These are phyloP conservation scores for Scylla paramamosain DNA, from an alignment of 1,140 invertebrate species.

Conservation along the genomic window DNA sequence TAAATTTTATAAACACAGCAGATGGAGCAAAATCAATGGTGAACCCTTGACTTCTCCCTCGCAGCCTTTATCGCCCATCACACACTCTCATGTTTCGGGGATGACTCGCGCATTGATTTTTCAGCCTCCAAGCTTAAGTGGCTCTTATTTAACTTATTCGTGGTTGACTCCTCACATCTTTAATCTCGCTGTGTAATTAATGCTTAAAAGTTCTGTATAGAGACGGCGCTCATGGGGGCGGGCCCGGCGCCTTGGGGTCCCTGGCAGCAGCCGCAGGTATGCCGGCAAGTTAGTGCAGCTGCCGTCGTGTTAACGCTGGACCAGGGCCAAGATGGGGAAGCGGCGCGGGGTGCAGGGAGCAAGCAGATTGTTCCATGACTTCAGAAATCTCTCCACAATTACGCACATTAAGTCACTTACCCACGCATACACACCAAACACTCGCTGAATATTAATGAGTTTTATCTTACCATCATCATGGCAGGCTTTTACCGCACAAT, in stretches of 20 bases:
- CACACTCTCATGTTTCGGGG: background rate
- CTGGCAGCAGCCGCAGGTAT: background rate
- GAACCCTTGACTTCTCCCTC: too few species aligned
- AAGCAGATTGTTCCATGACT: background rate
- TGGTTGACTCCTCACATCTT: background rate
- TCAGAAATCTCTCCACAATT: slow-evolving; percentile 14
- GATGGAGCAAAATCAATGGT: too few species aligned
- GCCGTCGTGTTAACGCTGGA: slow-evolving; percentile 43
- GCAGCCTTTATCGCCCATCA: too few species aligned
- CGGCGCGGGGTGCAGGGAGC: background rate
- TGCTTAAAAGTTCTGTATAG: background rate
- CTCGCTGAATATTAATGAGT: slow-evolving; percentile 5
- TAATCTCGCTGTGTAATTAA: background rate
- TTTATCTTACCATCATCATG: slow-evolving; percentile 12
- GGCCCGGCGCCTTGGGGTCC: background rate
- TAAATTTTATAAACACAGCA: too few species aligned
- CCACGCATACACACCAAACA: slow-evolving; percentile 11
- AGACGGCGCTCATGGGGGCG: background rate
- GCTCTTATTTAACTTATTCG: background rate
- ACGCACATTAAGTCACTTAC: slow-evolving; percentile 22
- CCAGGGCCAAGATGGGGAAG: background rate
- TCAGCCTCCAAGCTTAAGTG: background rate
- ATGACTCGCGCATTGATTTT: background rate
- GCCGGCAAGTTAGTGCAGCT: slow-evolving; percentile 44
- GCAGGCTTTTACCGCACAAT: slow-evolving; percentile 1